These are phyloP conservation scores for Papilio aristodemus DNA, from an alignment of 1,140 invertebrate species.

Conservation along the genomic window DNA sequence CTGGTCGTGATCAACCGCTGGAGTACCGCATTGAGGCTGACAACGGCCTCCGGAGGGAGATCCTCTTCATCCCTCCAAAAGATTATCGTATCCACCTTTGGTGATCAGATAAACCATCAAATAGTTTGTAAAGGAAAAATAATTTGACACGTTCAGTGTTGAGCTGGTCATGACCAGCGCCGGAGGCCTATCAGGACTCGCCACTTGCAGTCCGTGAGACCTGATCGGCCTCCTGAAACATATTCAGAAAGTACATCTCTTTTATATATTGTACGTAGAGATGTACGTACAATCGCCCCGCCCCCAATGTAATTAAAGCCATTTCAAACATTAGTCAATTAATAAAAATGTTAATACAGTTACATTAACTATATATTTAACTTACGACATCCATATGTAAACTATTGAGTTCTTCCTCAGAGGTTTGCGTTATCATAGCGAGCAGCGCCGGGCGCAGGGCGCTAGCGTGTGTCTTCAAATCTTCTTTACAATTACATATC, in stretches of 20 bases:
- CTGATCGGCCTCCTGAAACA: no score
- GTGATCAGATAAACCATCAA: slow-evolving; percentile 26
- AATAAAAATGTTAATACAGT: no score
- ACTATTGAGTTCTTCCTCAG: slow-evolving; percentile 39
- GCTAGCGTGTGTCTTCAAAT: slow-evolving; percentile 46
- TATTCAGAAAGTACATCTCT: no score
- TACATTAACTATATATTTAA: neutral
- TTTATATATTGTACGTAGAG: no score
- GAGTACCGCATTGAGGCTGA: slow-evolving; percentile 34
- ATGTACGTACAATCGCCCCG: no score
- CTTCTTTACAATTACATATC: slow-evolving; percentile 50
- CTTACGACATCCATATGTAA: slow-evolving; percentile 58
- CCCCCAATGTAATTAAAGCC: no score
- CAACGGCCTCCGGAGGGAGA: neutral
- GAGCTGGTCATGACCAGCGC: no score
- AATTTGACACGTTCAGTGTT: neutral
- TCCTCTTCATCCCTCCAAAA: slow-evolving; percentile 40
- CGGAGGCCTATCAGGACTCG: no score
- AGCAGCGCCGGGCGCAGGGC: slow-evolving; percentile 46
- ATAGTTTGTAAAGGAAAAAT: slow-evolving; percentile 5
- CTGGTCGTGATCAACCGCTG: slow-evolving; percentile 37
- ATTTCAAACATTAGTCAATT: no score
- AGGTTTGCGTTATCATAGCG: slow-evolving; percentile 37
- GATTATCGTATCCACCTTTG: slow-evolving; percentile 48
- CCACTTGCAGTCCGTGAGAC: no score